Evolutionary conservation across 2,888 invertebrate species (phyloP).

Genomic region (Koerneria pararmatus): DNA sequence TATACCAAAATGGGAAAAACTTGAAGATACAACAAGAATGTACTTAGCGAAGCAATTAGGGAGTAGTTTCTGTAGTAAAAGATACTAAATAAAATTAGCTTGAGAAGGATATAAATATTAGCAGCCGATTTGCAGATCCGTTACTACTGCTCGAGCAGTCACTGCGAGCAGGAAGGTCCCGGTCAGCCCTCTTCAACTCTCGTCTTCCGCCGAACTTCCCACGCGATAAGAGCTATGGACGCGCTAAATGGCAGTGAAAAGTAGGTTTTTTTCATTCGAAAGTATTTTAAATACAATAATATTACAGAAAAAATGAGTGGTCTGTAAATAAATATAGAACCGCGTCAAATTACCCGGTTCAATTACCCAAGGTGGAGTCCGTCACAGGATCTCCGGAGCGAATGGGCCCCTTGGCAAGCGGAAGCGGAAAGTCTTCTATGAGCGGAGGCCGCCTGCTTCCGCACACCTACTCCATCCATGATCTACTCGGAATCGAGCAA

Average conservation of each 20-base stretch:
- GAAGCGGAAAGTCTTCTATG: too few species aligned
- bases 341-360: too few species aligned
- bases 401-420: neutral
- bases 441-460: constrained; percentile 9
- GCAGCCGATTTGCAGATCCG: constrained; percentile 36
- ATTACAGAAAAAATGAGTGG: neutral
- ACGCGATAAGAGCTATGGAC: constrained; percentile 84
- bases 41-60: too few species aligned
- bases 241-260: constrained; percentile 79
- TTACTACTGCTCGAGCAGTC: constrained; percentile 38
- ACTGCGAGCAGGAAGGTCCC: constrained; percentile 31
- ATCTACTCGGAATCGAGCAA: constrained; percentile 40
- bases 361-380: too few species aligned
- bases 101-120: too few species aligned
- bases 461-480: constrained; percentile 41
- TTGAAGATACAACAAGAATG: too few species aligned
- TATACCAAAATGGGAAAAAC: too few species aligned
- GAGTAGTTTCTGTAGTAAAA: too few species aligned
- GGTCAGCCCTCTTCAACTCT: constrained; percentile 64
- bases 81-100: too few species aligned
- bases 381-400: too few species aligned
- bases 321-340: neutral
- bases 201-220: constrained; percentile 77
- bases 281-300: neutral
- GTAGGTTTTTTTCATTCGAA: constrained; percentile 61